Evolutionary conservation across 2,888 invertebrate genomes (phyloP).

Genomic region (Sinotaia quadrata): DNA sequence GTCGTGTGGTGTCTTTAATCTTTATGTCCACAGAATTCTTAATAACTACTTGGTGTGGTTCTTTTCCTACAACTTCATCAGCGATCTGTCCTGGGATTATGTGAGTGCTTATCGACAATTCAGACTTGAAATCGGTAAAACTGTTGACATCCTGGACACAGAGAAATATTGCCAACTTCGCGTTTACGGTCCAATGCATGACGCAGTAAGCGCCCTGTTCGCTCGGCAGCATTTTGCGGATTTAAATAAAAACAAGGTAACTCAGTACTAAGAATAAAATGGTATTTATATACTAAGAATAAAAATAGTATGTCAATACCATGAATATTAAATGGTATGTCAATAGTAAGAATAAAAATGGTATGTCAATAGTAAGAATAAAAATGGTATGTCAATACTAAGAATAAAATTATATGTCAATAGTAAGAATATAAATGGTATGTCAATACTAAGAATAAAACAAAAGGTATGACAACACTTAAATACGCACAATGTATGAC

Average conservation of each 20-base stretch:
- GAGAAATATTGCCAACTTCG: conserved; percentile 43
- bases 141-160: conserved; percentile 41
- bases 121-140: conserved; percentile 40
- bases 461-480: too few species aligned
- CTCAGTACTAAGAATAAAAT: too few species aligned
- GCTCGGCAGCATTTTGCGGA: conserved; percentile 41
- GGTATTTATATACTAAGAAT: too few species aligned
- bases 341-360: too few species aligned
- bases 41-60: conserved; percentile 79
- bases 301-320: too few species aligned
- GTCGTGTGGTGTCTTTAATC: not conserved
- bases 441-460: too few species aligned
- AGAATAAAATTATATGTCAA: too few species aligned
- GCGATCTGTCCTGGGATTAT: conserved; percentile 75
- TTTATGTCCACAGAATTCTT: conserved; percentile 71
- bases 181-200: conserved; percentile 33
- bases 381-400: too few species aligned
- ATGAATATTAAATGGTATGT: too few species aligned
- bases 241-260: conserved; percentile 40
- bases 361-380: too few species aligned
- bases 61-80: conserved; percentile 75
- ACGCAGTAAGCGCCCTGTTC: conserved; percentile 44
- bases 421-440: too few species aligned
- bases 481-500: too few species aligned
- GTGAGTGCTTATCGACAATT: conserved; percentile 59